Base-by-base conservation (phyloP, 2,113 vertebrate species). In the Coryphaenoides rupestris region DNA sequence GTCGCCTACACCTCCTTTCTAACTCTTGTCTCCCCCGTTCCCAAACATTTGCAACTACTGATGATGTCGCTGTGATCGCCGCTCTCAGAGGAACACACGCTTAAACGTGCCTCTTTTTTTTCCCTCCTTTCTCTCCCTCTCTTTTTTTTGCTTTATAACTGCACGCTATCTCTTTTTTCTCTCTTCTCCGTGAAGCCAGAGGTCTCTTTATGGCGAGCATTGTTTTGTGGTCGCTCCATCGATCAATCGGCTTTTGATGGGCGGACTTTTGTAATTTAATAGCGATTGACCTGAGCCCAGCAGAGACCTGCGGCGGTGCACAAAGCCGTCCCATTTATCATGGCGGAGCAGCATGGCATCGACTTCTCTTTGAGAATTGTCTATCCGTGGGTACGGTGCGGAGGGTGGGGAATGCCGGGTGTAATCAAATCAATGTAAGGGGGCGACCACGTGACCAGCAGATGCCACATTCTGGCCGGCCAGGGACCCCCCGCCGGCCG, bases 271-370 rank as follows among this genome's bases (percentile, higher is more conserved):
- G 89, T 95, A 93, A 95, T 93, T 91, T 92, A 92, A 93, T 94
- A 92, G 87, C 76, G 90, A 94, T 89, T 93, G 92, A 93, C 90
- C 91, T 79, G 89, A 77, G 85, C 88, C n/a, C 88, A 82, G 87
- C 89, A 92, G 91, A 89, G 90, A 90, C 90, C 91, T 91, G 88
- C 88, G 88, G 86, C 88, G 90, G 89, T 87, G 92, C 91, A 91
- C 91, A 90, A 91, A 93, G 87, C 90, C 91, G 82, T 90, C 88
- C 90, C 91, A 92, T 94, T 92, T 91, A 93, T 94, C 92, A 93
- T 85, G 62, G 78, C 76, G 74, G 79, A 88, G 77, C 83, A 91
- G 84, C 86, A 78, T 84, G 87, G 87, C 76, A 86, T 88, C 86
- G 89, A 87, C 88, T 84, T 79, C 69, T 79, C 69, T 70, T 88